Evolutionary conservation across 2,113 vertebrate species (phyloP), one percentile per base, ranked within the genome.

Genomic region (Oreochromis tanganicae): DNA sequence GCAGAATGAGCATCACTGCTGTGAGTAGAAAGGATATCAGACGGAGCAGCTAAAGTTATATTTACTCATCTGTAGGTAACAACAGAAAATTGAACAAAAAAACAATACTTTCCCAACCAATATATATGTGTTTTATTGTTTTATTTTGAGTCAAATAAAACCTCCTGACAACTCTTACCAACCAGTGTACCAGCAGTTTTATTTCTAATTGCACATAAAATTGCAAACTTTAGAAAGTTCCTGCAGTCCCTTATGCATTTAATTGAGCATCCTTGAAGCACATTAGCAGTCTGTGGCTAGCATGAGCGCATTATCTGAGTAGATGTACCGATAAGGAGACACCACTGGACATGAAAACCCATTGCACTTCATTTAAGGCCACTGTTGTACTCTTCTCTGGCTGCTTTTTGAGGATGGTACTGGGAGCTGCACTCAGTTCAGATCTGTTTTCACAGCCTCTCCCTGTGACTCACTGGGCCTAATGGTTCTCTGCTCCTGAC

Each of bases 381-480:
- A 41, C 19, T 41, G 66, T 59, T 82, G 52, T 63, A 36, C 48
- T 29, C 19, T 13, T 80, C 48, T 68, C 14, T 36, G 61, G 56
- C 63, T 73, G 27, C 79, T 80, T 82, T 73, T 88, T 56, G 3
- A 46, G 54, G 79, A 85, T 86, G 85, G 84, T 80, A 34, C 81
- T 54, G 66, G 41, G 82, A 82, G 81, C 81, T 13, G 56, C 81
- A 57, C 85, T 88, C 32, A 79, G 80, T 54, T 41, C 81, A 85
- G 66, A 84, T 85, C 81, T 89, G 88, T 92, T 94, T 94, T 94
- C 87, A 84, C 91, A 85, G 90, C 94, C 91, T 95, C 92, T 92
- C 92, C 88, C 88, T 87, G 87, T 96, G 94, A 95, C 92, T 96
- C 94, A 95, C 57, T 88, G 87, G 89, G 80, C 73, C 91, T 92